Conservation (phyloP, 2,113 vertebrate genomes). For the Platycercus adscitus region DNA sequence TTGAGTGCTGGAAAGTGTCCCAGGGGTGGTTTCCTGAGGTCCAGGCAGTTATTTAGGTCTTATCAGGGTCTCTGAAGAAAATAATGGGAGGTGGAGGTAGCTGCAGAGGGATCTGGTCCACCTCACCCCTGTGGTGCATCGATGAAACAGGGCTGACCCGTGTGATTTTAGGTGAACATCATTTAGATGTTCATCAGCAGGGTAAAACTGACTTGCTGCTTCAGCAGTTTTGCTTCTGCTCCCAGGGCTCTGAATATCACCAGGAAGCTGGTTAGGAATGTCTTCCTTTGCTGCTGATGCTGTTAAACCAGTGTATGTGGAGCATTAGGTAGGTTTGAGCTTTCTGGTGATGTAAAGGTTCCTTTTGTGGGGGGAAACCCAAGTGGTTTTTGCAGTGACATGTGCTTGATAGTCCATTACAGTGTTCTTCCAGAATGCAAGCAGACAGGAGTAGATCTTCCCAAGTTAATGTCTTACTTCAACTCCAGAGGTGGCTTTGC, state of each 20-base stretch:
- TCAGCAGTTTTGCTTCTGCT: background rate
- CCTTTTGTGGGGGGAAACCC: background rate
- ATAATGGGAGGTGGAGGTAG: accelerated
- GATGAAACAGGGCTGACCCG: accelerated
- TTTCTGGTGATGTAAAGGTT: background rate
- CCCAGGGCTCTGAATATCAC: background rate
- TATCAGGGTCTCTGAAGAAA: background rate
- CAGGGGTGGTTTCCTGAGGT: background rate
- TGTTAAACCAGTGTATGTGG: background rate
- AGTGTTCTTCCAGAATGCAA: background rate
- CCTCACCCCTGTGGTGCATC: background rate
- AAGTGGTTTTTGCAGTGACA: background rate
- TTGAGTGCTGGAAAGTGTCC: background rate
- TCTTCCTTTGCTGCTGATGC: background rate
- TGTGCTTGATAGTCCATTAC: background rate
- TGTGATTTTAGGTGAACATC: background rate
- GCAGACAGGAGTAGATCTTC: background rate
- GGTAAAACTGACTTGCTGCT: background rate
- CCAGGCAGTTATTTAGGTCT: background rate
- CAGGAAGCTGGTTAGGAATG: background rate
- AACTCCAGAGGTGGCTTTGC: background rate
- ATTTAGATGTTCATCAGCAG: background rate
- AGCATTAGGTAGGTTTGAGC: background rate
- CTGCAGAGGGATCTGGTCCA: background rate
- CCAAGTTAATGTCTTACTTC: background rate